Percentiles rank a stretch among this genome's conserved stretches.
phyloP scores from a whole-genome alignment of 1,140 invertebrate genomes.

The Pogonomyrmex californicus region DNA sequence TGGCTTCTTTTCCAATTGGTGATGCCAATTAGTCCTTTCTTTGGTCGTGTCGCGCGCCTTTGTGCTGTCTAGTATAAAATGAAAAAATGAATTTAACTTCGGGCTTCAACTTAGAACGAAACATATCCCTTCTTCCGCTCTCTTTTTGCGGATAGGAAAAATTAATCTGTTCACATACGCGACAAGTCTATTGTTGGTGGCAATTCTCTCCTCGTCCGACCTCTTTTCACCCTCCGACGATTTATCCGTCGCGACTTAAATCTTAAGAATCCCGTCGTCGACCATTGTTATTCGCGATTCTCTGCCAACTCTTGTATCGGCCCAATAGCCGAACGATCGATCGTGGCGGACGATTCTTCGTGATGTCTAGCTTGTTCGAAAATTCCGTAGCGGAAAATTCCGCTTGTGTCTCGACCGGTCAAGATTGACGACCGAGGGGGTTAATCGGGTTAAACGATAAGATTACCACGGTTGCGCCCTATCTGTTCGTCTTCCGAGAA shows the following conservation, averaged over 20 bases:
- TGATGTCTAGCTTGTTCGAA: not conserved
- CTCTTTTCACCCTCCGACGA: not conserved
- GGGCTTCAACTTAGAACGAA: not conserved
- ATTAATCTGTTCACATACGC: conserved; percentile 23
- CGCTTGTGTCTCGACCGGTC: conserved; percentile 26
- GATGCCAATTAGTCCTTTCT: too few species aligned
- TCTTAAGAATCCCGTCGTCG: conserved; percentile 14
- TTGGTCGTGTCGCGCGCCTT: too few species aligned
- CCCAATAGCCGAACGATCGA: conserved; percentile 38
- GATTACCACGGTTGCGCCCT: conserved; percentile 39
- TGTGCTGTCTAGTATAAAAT: too few species aligned
- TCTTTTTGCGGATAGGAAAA: not conserved
- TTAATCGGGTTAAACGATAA: conserved; percentile 63
- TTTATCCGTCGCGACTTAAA: conserved; percentile 6
- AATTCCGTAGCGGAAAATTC: not conserved
- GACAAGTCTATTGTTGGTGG: conserved; percentile 16
- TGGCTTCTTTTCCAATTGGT: too few species aligned
- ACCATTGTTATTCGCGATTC: conserved; percentile 48
- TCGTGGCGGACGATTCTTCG: conserved; percentile 34
- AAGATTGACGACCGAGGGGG: conserved; percentile 39
- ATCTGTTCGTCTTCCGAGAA: conserved; percentile 26
- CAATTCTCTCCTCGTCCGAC: conserved; percentile 1
- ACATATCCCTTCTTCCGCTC: not conserved
- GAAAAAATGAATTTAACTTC: not conserved
- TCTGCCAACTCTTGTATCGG: conserved; percentile 7